Base-by-base conservation (phyloP, 2,113 vertebrate species). In the Tupaia tana region DNA sequence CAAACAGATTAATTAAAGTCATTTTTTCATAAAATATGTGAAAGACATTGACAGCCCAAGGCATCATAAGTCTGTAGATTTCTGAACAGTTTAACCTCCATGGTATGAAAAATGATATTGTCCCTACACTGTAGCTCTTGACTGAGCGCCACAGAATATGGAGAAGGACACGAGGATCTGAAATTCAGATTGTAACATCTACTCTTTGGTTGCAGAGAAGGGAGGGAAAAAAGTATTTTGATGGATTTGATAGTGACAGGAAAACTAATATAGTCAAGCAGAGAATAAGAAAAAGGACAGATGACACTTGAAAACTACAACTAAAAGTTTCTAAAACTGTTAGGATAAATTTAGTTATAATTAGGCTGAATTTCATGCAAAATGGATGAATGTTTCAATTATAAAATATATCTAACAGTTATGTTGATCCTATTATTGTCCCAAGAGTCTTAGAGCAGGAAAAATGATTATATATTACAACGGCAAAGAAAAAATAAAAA, bases 341-440 rank as follows among this genome's bases (percentile, higher is more conserved):
- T 85, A 54, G 56, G 61, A 52, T 12, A 95, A 63, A 94, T 64
- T 78, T 91, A 91, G 94, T 87, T 93, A 52, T 81, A 81, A 54
- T 12, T 59, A 78, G 56, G 82, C 20, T 58, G 29, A 67, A 69
- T 79, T 92, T 90, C 58, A 90, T 88, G 52, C 6, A 90, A 94
- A 88, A 87, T 69, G 11, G 10, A 77, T 86, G 31, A 66, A 75
- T 63, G 24, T 69, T 97, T 94, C 34, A 90, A 79, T 77, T 87
- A 94, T 31, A 89, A 84, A 77, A 64, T 84, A 43, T 64, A 67
- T 34, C 34, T 82, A 92, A 69, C 2, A 54, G 14, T 86, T 89
- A 61, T 7, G 1, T 5, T 93, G 69, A 91, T 81, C n/a, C 11
- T 75, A 19, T 34, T 71, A 79, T 34, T 64, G 0, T 81, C 59